These are phyloP conservation scores for Aricia agestis DNA, from an alignment of 1,140 invertebrate genomes.

Conservation along the genomic window DNA sequence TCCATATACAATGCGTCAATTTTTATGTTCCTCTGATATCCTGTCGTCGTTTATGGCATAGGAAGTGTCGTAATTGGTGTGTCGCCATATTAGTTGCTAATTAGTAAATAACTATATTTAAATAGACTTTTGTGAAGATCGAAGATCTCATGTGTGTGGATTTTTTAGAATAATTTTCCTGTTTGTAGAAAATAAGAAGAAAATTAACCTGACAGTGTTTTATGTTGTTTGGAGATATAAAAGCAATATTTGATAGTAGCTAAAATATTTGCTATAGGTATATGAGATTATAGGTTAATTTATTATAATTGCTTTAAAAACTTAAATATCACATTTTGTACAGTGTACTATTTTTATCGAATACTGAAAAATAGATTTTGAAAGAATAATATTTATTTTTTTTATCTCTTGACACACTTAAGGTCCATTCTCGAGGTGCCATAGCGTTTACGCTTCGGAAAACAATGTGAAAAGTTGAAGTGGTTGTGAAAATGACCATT, in stretches of 20 bases:
- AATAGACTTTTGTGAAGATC: neutral
- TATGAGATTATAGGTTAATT: too few relatives aligned
- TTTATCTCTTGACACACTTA: neutral
- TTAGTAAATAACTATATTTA: conserved; percentile 10
- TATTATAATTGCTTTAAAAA: too few relatives aligned
- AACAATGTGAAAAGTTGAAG: conserved; percentile 8
- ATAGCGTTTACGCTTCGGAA: neutral
- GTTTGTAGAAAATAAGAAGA: neutral
- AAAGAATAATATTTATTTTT: neutral
- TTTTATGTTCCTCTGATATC: neutral
- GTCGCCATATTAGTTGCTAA: neutral
- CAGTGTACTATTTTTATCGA: too few relatives aligned
- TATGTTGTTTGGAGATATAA: too few relatives aligned
- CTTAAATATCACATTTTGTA: too few relatives aligned
- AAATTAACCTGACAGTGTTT: neutral
- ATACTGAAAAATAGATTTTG: too few relatives aligned
- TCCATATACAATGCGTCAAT: conserved; percentile 1
- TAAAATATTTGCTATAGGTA: too few relatives aligned
- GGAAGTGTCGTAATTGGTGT: conserved; percentile 4
- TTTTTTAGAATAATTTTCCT: neutral
- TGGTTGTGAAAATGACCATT: conserved; percentile 28
- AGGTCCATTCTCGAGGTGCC: neutral
- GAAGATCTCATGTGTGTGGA: neutral
- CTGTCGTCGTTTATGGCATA: conserved; percentile 2
- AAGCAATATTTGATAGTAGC: too few relatives aligned